Base-by-base conservation (phyloP, 37 sponge, comb jelly and placozoan species). In the Bolinopsis microptera region DNA sequence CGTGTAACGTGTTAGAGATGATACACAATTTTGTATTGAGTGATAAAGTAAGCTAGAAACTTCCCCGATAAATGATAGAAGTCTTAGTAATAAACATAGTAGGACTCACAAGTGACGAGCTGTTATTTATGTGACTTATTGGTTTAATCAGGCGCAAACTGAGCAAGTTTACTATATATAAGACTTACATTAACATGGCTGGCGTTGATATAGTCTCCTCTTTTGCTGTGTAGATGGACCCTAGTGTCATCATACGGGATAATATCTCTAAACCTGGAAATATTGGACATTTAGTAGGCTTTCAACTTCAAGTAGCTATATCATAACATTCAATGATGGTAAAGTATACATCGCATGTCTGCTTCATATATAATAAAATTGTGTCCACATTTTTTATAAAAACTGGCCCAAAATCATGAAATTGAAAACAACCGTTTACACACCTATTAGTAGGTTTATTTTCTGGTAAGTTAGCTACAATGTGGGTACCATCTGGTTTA, bases 391-490 rank as follows among this genome's bases (percentile, higher is more conserved):
- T n/a, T n/a, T n/a, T n/a, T n/a, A n/a, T n/a, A n/a, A n/a, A n/a
- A n/a, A n/a, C n/a, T n/a, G n/a, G n/a, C n/a, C n/a, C n/a, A n/a
- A n/a, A n/a, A n/a, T n/a, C n/a, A n/a, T n/a, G n/a, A n/a, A n/a
- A n/a, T n/a, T n/a, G n/a, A n/a, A n/a, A n/a, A n/a, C n/a, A n/a
- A n/a, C n/a, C n/a, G n/a, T n/a, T n/a, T n/a, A n/a, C n/a, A 21
- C 18, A 72, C 75, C 90, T 86, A 48, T 86, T 86, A 34, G 41
- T 86, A 23, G 90, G 90, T 86, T 86, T 86, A 38, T 86, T 86
- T 40, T 86, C 30, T 28, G 90, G 90, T 25, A 39, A 2, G 90
- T 86, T 86, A n/a, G 90, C 90, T 24, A 26, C 28, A 5, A 86
- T 86, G 61, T 77, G 80, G 9, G 80, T 77, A 35, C 80, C 61